Evolutionary conservation across 1,140 invertebrate species (phyloP).

Genomic region (Melanaphis sacchari): DNA sequence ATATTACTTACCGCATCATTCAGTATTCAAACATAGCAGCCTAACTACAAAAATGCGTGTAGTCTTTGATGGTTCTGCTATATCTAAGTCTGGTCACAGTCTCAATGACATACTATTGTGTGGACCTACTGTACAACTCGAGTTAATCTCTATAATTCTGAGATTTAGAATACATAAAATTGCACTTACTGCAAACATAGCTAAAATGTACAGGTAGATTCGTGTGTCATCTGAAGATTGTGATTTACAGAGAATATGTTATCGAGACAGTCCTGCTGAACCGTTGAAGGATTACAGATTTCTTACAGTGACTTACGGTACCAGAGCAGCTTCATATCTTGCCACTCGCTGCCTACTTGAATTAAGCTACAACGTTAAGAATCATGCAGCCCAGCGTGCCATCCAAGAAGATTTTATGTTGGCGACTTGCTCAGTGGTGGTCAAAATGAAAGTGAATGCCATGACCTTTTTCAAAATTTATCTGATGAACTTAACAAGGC

Average conservation of each 20-base stretch:
- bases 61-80: background rate
- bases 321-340: background rate
- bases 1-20: background rate
- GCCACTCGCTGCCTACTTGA: background rate
- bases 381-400: background rate
- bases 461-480: background rate
- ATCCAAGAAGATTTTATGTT: conserved; percentile 1
- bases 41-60: background rate
- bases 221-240: background rate
- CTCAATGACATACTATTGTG: background rate
- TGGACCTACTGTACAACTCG: background rate
- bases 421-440: background rate
- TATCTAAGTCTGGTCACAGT: background rate
- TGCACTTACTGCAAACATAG: background rate
- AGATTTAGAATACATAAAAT: background rate
- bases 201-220: background rate
- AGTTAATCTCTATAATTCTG: background rate
- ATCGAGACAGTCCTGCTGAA: background rate
- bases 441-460: background rate
- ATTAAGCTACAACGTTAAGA: background rate
- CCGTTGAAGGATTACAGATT: background rate
- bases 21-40: background rate
- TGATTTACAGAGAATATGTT: background rate
- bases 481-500: background rate
- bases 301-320: background rate